These are phyloP conservation scores for Salarias fasciatus DNA, from an alignment of 2,797 vertebrate species.

Conservation along the genomic window DNA sequence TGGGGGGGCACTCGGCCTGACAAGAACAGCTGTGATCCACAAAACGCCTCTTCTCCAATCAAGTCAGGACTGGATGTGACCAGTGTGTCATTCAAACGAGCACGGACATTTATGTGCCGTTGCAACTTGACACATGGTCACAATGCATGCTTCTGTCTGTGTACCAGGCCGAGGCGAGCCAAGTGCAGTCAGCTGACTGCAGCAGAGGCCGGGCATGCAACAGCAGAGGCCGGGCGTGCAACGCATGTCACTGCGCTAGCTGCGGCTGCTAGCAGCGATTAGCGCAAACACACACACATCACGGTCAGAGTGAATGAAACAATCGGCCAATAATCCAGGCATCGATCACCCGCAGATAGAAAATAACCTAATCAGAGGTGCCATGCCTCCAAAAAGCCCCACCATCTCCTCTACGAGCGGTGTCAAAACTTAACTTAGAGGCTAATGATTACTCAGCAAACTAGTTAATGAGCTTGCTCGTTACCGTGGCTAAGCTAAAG, in stretches of 20 bases:
- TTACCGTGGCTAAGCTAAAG: constrained; percentile 53
- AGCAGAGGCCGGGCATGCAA: too few relatives aligned
- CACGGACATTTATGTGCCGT: constrained; percentile 20
- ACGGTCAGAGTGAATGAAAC: constrained; percentile 44
- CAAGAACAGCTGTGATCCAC: constrained; percentile 69
- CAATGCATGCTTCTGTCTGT: constrained; percentile 57
- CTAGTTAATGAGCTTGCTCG: constrained; percentile 72
- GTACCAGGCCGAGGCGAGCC: constrained; percentile 56
- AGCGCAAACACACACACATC: constrained; percentile 49
- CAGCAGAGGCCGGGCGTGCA: constrained; percentile 7
- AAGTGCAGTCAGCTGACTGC: constrained; percentile 74
- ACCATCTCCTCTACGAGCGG: accelerated
- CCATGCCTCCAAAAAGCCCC: background rate
- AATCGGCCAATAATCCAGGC: constrained; percentile 6
- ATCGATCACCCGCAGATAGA: background rate
- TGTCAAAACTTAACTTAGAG: constrained; percentile 40
- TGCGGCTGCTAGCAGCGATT: constrained; percentile 53
- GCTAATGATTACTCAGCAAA: constrained; percentile 82
- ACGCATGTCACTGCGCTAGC: constrained; percentile 72
- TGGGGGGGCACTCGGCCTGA: constrained; percentile 48
- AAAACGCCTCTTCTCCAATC: background rate
- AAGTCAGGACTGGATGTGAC: background rate
- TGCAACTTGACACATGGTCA: constrained; percentile 62
- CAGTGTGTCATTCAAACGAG: constrained; percentile 17
- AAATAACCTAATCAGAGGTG: background rate